Percentiles rank a stretch among this genome's conserved stretches.
These are phyloP conservation scores for Micrastur ruficollis DNA, from an alignment of 2,797 vertebrate species.

Conservation along the genomic window DNA sequence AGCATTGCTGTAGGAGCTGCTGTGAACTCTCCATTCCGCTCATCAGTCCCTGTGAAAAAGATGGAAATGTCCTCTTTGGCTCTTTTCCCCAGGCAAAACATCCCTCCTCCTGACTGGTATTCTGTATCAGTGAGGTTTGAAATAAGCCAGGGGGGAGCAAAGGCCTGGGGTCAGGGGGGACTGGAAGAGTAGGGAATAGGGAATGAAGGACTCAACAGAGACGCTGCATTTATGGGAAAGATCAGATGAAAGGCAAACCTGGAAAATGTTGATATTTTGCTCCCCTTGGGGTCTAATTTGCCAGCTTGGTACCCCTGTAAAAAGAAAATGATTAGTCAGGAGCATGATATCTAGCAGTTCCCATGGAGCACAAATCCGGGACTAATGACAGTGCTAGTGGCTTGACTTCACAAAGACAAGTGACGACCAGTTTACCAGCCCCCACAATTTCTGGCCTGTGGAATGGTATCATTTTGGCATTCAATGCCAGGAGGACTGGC, in stretches of 20 bases:
- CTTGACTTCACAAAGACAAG: neutral
- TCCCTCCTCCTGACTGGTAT: neutral
- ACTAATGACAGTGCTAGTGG: neutral
- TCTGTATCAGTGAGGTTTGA: constrained; percentile 12
- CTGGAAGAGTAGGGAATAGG: neutral
- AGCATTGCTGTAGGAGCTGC: neutral
- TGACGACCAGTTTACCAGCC: neutral
- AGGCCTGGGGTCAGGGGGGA: neutral
- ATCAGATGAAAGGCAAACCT: neutral
- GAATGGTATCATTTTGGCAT: neutral
- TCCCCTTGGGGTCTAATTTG: neutral
- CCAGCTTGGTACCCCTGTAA: neutral
- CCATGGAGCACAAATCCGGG: neutral
- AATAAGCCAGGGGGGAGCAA: neutral
- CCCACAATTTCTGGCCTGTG: neutral
- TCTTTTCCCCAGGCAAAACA: neutral
- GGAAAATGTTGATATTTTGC: neutral
- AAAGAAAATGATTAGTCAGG: neutral
- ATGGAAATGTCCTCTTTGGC: neutral
- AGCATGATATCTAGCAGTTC: neutral
- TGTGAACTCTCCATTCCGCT: neutral
- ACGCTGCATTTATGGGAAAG: neutral
- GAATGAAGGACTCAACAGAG: neutral
- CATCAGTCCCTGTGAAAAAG: neutral
- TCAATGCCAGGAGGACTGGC: neutral